Evolutionary conservation across 2,888 invertebrate genomes (phyloP).

Genomic region (Loripinus fragilis): DNA sequence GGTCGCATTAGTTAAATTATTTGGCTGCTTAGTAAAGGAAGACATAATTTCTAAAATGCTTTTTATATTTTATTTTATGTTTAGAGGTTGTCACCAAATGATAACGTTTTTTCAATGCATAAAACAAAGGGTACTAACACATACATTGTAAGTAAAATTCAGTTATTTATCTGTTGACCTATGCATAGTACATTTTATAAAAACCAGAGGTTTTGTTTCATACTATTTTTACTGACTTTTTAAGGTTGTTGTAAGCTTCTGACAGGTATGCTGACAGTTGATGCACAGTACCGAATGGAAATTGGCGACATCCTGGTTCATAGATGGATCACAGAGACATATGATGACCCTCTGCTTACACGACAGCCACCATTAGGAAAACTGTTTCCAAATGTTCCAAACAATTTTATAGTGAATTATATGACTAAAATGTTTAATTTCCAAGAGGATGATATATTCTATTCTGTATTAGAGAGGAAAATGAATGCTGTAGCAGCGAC

Average conservation of each 20-base stretch:
- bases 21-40: too few species aligned
- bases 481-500: constrained; percentile 71
- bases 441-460: constrained; percentile 70
- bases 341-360: constrained; percentile 55
- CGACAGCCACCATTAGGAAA: constrained; percentile 63
- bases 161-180: too few species aligned
- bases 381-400: constrained; percentile 57
- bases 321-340: constrained; percentile 68
- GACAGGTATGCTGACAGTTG: constrained; percentile 66
- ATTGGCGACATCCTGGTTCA: constrained; percentile 71
- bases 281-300: constrained; percentile 68
- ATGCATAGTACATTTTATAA: too few species aligned
- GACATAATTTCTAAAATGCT: too few species aligned
- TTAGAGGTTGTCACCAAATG: too few species aligned
- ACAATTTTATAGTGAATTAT: constrained; percentile 67
- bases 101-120: too few species aligned
- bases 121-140: too few species aligned
- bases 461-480: constrained; percentile 70
- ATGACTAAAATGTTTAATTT: constrained; percentile 70
- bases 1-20: too few species aligned
- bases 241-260: constrained; percentile 73
- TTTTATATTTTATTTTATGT: too few species aligned
- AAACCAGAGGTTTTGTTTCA: too few species aligned
- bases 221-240: too few species aligned
- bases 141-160: too few species aligned